Evolutionary conservation across 2,113 vertebrate species (phyloP), one percentile per base, ranked within the genome.

Genomic region (Scopus umbretta): DNA sequence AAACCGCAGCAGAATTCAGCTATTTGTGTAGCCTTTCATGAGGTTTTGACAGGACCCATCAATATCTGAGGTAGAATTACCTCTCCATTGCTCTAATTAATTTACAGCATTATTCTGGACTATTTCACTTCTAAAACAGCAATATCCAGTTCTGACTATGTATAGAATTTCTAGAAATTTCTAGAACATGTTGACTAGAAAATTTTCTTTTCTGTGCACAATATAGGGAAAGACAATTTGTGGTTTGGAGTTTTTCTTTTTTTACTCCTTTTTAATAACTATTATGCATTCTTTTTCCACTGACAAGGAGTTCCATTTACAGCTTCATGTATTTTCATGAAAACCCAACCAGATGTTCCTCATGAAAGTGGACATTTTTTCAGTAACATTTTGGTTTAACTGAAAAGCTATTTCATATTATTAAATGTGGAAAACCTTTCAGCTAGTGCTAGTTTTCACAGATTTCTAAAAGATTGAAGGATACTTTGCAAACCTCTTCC

Each of bases 381-480:
- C 47, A 49, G 22, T 36, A 80, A 40, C 27, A 47, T 34, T 92
- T 91, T 63, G 18, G 30, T 94, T 95, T 87, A 71, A 66, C 62
- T 72, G 45, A 92, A 94, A 88, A 86, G 36, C 20, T 80, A 25
- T 85, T 95, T 96, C 62, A 45, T 68, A 9, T 38, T 72, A 47
- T 75, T 83, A 65, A 94, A 87, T 50, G 43, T 72, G 62, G 62
- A 94, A 95, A 91, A 90, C 14, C 59, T 96, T 90, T 95, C 78
- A 90, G 62, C 52, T 82, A 76, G 25, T 56, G 8, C 20, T 76
- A 56, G 36, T 90, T 93, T 95, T 94, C 58, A 89, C 53, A 82
- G 58, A 91, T 91, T 91, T 95, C 43, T 87, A 47, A 88, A 87
- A 96, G 78, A 91, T 23, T 94, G 91, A 91, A 91, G 32, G 73